A percentile compares a stretch with the other conserved stretches of the same genome.
Conservation (phyloP, 2,113 vertebrate genomes). For the Ibidorhyncha struthersii region DNA sequence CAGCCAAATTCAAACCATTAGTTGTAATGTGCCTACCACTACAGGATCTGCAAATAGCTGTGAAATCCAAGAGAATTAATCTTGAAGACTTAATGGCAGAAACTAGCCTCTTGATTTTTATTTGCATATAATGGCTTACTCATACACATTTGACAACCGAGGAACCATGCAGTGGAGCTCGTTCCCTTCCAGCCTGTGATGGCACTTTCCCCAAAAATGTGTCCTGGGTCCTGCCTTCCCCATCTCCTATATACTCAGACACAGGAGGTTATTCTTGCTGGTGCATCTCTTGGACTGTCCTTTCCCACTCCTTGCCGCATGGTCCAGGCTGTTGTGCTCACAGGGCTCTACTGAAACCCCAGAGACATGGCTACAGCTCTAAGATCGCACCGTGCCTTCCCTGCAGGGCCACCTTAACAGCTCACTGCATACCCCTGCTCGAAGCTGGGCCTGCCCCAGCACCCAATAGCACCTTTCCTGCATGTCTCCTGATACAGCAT, state of each 20-base stretch:
- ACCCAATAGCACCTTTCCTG: neutral
- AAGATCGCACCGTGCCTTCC: accelerated
- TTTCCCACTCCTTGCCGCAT: accelerated
- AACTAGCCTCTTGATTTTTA: neutral
- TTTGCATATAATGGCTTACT: neutral
- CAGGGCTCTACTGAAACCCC: neutral
- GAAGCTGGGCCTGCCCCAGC: neutral
- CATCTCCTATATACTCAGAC: neutral
- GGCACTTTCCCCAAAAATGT: accelerated
- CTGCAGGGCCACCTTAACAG: neutral
- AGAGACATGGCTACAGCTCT: neutral
- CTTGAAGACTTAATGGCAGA: neutral
- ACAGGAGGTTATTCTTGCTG: neutral
- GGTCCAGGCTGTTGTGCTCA: neutral
- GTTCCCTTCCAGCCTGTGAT: neutral
- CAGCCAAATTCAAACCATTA: neutral
- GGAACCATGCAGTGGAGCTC: neutral
- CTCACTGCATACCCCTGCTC: accelerated
- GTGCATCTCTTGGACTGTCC: neutral
- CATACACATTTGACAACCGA: neutral
- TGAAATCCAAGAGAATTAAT: slow-evolving; percentile 7
- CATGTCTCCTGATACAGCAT: neutral
- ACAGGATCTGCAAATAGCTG: neutral
- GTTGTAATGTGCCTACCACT: neutral
- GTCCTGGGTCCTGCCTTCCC: neutral